Conservation (phyloP, 2,888 invertebrate genomes). For the Drosophila trichaetosa region DNA sequence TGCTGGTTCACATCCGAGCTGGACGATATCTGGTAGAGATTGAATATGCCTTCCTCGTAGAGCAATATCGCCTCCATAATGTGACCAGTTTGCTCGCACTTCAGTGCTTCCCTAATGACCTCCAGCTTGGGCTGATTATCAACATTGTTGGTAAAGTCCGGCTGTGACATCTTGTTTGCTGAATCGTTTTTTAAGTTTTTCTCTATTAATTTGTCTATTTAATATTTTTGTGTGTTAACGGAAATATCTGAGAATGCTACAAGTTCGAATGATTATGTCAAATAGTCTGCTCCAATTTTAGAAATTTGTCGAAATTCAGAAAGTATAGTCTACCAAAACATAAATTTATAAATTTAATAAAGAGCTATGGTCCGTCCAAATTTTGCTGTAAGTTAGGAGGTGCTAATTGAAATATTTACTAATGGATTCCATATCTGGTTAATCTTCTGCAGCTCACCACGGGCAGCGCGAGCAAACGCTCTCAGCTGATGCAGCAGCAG, state of each 20-base stretch:
- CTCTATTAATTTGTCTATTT: not conserved
- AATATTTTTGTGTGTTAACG: not conserved
- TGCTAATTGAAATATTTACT: not conserved
- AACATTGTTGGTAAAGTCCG: conserved; percentile 33
- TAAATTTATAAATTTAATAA: conserved; percentile 4
- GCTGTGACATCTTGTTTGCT: conserved; percentile 38
- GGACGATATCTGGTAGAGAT: conserved; percentile 79
- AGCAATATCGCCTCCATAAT: conserved; percentile 71
- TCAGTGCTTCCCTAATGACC: conserved; percentile 54
- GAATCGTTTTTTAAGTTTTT: not conserved
- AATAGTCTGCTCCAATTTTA: not conserved
- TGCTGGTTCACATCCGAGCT: conserved; percentile 86
- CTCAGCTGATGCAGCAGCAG: conserved; percentile 62
- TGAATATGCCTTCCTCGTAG: conserved; percentile 69
- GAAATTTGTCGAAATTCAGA: conserved; percentile 26
- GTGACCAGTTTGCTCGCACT: conserved; percentile 68
- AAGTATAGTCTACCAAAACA: not conserved
- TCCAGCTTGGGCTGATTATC: conserved; percentile 53
- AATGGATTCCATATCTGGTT: not conserved
- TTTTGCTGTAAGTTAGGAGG: conserved; percentile 34
- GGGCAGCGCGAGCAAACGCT: conserved; percentile 81
- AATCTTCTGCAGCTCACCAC: conserved; percentile 70
- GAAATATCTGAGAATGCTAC: not conserved
- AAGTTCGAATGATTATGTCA: not conserved
- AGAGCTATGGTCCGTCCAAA: conserved; percentile 48